A percentile compares a stretch with the other conserved stretches of the same genome.
These are phyloP conservation scores for Brenthis daphne DNA, from an alignment of 2,888 invertebrate species.

Conservation along the genomic window DNA sequence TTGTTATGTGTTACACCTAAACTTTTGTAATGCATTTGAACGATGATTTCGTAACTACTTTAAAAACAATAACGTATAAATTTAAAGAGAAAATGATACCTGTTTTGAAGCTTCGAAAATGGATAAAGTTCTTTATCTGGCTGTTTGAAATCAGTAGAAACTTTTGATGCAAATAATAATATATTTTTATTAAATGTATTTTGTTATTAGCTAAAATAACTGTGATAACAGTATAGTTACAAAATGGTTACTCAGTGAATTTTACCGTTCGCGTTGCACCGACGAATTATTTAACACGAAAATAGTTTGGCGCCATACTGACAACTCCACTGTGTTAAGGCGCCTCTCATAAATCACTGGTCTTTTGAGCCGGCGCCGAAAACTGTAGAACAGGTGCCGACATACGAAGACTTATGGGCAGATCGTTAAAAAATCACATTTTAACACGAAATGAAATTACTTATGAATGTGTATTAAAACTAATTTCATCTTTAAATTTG, in stretches of 20 bases:
- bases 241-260: not conserved
- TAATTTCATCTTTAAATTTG: too few relatives aligned
- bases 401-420: constrained; percentile 11
- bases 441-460: not conserved
- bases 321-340: constrained; percentile 12
- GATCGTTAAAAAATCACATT: constrained; percentile 4
- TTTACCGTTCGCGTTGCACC: not conserved
- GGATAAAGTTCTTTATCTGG: not conserved
- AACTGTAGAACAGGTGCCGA: constrained; percentile 20
- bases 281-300: constrained; percentile 12
- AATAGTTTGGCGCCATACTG: constrained; percentile 16
- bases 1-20: constrained; percentile 6
- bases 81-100: constrained; percentile 3
- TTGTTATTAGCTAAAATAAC: too few relatives aligned
- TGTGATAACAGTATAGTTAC: too few relatives aligned
- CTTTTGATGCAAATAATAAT: too few relatives aligned
- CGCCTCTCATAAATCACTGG: constrained; percentile 18
- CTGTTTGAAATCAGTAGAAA: too few relatives aligned
- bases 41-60: constrained; percentile 7
- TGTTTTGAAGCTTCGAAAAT: not conserved
- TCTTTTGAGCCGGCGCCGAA: constrained; percentile 12
- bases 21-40: constrained; percentile 8
- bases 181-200: too few relatives aligned
- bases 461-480: not conserved
- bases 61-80: not conserved